Base-by-base conservation (phyloP, 2,113 vertebrate genomes). In the Speoplatyrhinus poulsoni region DNA sequence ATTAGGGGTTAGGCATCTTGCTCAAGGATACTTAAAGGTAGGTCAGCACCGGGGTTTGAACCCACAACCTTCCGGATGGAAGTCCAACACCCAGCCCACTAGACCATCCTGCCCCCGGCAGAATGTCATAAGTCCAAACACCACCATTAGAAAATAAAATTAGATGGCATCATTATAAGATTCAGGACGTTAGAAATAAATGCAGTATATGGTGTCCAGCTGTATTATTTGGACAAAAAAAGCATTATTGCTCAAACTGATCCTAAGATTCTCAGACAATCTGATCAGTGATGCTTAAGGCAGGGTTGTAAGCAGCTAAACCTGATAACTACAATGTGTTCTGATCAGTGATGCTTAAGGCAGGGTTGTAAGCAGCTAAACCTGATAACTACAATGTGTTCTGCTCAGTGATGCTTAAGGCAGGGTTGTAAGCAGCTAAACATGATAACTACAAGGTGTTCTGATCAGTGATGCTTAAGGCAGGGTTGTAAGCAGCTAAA, bases 121-220 rank as follows among this genome's bases (percentile, higher is more conserved):
- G n/a, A n/a, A n/a, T 41, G 36, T 41, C 36, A 41, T 41, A 5
- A 41, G 36, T 41, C 7, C 36, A 41, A 41, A 41, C 36, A 41
- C 36, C 36, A 41, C 52, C 12, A 57, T 59, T 11, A 56, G 47
- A 50, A 5, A 4, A 62, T 60, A 62, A 0, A 72, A 70, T 73
- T 0, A 7, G 52, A 54, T 19, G 49, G 52, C 60, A 17, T 12
- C 70, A 66, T 50, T 9, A 4, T 11, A 54, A n/a, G n/a, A 41
- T 41, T 41, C 1, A 7, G 36, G 36, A 41, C 3, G 26, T 41
- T 41, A 41, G 36, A 41, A 41, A 41, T 41, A 41, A 41, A 41
- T 5, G 36, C 52, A 54, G n/a, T 52, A 12, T 52, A 9, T 52
- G 49, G 52, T 54, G 13, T 54, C 52, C 52, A 54, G 13, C 5